These are phyloP conservation scores for Cerceris ruficornis DNA, from an alignment of 2,888 invertebrate genomes.

Conservation along the genomic window DNA sequence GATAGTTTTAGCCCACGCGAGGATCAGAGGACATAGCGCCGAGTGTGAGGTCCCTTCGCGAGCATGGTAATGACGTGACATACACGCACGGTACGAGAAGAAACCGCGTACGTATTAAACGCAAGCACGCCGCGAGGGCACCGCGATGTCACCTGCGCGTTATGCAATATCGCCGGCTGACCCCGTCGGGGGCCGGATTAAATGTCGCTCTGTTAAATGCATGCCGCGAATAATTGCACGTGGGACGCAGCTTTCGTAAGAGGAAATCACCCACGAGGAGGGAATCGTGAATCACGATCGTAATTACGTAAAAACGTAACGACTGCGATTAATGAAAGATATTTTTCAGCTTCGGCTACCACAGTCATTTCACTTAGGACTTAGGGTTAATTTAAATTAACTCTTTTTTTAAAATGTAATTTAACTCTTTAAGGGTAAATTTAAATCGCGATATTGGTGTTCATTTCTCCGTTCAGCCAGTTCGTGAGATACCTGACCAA, in stretches of 20 bases:
- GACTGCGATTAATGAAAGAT: neutral
- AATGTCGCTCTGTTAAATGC: slow-evolving; percentile 63
- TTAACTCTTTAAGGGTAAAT: too few relatives aligned
- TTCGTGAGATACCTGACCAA: too few relatives aligned
- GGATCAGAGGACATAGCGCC: slow-evolving; percentile 40
- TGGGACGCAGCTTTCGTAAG: slow-evolving; percentile 55
- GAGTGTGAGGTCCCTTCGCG: slow-evolving; percentile 55
- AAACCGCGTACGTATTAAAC: slow-evolving; percentile 55
- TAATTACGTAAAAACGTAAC: slow-evolving; percentile 37
- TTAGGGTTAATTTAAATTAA: too few relatives aligned
- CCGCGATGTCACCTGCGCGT: slow-evolving; percentile 64
- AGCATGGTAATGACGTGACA: slow-evolving; percentile 67
- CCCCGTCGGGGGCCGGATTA: slow-evolving; percentile 52
- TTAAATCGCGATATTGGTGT: too few relatives aligned
- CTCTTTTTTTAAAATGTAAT: too few relatives aligned
- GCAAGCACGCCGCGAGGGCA: slow-evolving; percentile 51
- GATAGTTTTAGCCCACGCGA: slow-evolving; percentile 70
- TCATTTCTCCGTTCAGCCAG: too few relatives aligned
- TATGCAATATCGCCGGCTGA: slow-evolving; percentile 60
- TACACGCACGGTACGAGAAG: slow-evolving; percentile 57
- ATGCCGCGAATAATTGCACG: slow-evolving; percentile 52
- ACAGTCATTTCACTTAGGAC: too few relatives aligned
- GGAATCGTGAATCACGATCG: slow-evolving; percentile 35
- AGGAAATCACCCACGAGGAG: slow-evolving; percentile 47
- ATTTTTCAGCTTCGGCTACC: too few relatives aligned